Evolutionary conservation across 1,140 invertebrate species (phyloP).

Genomic region (Littorina saxatilis): DNA sequence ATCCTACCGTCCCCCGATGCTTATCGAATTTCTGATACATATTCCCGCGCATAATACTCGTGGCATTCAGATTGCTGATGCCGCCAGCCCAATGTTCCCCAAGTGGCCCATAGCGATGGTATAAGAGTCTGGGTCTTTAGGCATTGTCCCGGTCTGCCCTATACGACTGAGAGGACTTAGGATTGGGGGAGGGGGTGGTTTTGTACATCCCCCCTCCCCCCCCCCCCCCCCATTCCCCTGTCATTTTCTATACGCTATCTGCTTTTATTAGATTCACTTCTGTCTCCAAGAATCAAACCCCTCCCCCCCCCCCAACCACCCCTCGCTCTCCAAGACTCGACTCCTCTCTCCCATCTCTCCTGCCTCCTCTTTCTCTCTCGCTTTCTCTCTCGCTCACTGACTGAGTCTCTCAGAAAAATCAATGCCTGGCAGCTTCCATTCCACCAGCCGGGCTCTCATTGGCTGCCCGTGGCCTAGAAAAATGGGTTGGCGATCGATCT

Average conservation of each 20-base stretch:
- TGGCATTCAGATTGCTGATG: background rate
- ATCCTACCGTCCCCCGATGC: too few relatives aligned
- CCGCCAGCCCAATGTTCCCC: background rate
- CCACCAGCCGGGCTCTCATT: background rate
- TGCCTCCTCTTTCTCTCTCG: background rate
- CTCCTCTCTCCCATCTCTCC: too few relatives aligned
- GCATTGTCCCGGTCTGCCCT: background rate
- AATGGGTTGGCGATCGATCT: background rate
- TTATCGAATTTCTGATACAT: background rate
- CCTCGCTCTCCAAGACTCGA: too few relatives aligned
- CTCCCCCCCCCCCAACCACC: too few relatives aligned
- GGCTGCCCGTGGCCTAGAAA: constrained; percentile 15
- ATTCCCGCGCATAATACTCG: background rate
- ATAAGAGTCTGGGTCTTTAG: background rate
- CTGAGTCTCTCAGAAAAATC: constrained; percentile 15
- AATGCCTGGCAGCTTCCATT: constrained; percentile 2
- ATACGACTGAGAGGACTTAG: too few relatives aligned
- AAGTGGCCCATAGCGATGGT: background rate
- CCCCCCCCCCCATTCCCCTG: too few relatives aligned
- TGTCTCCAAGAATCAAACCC: too few relatives aligned
- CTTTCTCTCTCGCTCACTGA: background rate
- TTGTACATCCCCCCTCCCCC: too few relatives aligned
- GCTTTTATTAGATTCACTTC: too few relatives aligned
- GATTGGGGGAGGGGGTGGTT: too few relatives aligned
- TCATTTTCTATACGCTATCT: too few relatives aligned